Evolutionary conservation across 2,113 vertebrate genomes (phyloP).

Genomic region (Thamnophis sirtalis): DNA sequence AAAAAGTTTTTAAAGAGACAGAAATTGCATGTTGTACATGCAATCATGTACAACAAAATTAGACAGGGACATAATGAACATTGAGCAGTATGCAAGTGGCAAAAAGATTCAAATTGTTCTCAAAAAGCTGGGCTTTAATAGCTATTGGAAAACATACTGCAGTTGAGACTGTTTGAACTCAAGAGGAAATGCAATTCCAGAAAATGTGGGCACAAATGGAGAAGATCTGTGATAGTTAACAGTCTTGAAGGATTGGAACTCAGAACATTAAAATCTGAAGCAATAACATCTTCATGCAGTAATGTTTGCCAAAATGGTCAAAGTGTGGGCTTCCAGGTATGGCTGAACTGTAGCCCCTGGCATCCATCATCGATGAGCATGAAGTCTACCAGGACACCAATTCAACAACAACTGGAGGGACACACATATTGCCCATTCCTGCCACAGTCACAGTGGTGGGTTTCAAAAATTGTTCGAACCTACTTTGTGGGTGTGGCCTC

Average conservation of each 20-base stretch:
- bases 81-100: background rate
- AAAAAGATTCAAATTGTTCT: background rate
- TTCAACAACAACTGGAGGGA: background rate
- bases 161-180: background rate
- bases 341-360: background rate
- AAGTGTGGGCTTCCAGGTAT: background rate
- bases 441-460: background rate
- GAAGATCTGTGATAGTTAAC: background rate
- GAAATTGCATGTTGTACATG: too few relatives aligned
- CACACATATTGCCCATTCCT: background rate
- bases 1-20: background rate
- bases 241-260: background rate
- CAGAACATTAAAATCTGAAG: background rate
- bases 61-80: background rate
- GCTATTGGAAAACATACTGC: background rate
- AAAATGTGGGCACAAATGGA: background rate
- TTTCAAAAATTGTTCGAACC: too few relatives aligned
- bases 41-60: background rate
- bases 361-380: background rate
- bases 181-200: background rate
- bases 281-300: background rate
- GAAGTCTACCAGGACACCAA: background rate
- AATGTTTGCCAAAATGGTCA: background rate
- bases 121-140: background rate
- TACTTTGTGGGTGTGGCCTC: too few relatives aligned